Evolutionary conservation across 2,797 vertebrate species (phyloP).

Genomic region (Megalops cyprinoides): DNA sequence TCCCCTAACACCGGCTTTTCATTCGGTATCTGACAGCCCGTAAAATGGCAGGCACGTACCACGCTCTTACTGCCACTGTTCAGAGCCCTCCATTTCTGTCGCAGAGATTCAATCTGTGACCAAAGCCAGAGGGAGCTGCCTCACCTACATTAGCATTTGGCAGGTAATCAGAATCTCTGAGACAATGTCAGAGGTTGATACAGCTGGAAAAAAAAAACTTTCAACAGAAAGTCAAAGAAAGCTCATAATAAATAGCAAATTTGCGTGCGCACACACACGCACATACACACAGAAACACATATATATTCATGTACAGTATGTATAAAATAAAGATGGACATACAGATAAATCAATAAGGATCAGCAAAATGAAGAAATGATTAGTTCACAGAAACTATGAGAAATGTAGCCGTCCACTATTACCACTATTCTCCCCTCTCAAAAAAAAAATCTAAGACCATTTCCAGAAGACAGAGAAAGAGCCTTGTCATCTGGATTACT

Average conservation of each 20-base stretch:
- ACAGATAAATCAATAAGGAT: too few relatives aligned
- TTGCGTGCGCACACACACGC: too few relatives aligned
- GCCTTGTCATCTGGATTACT: not conserved
- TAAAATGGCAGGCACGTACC: conserved; percentile 57
- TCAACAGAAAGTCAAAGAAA: conserved; percentile 7
- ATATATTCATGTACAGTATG: too few relatives aligned
- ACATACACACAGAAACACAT: too few relatives aligned
- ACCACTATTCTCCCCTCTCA: too few relatives aligned
- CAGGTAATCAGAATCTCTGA: conserved; percentile 36
- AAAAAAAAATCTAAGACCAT: too few relatives aligned
- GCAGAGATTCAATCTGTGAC: too few relatives aligned
- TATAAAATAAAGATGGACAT: too few relatives aligned
- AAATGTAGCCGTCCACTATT: too few relatives aligned
- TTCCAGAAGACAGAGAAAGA: not conserved
- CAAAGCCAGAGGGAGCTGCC: not conserved
- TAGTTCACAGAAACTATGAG: too few relatives aligned
- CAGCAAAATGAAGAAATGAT: too few relatives aligned
- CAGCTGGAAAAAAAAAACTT: conserved; percentile 15
- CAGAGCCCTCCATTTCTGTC: not conserved
- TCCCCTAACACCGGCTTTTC: conserved; percentile 45
- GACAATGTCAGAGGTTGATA: conserved; percentile 16
- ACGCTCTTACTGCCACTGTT: conserved; percentile 32
- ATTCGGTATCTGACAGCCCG: conserved; percentile 58
- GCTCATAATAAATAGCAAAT: conserved; percentile 1
- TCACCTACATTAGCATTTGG: conserved; percentile 37